Percentiles rank a stretch among this genome's conserved stretches.
Evolutionary conservation across 2,797 vertebrate genomes (phyloP).

Genomic region (Myotis myotis): DNA sequence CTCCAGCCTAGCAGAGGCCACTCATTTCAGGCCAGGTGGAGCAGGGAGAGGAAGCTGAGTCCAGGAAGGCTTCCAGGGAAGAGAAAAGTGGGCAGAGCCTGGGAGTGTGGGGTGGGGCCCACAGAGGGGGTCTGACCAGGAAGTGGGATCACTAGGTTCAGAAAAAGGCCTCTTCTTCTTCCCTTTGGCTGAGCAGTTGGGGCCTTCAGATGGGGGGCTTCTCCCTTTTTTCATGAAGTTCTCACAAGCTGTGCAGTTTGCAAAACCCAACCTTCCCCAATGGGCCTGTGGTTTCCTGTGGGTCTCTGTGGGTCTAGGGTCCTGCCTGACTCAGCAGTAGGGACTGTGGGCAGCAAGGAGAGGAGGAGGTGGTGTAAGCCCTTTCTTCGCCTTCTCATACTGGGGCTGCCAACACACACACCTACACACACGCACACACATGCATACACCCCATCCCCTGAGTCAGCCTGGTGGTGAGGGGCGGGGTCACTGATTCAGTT

Average conservation of each 20-base stretch:
- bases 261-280: constrained; percentile 65
- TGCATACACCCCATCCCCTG: constrained; percentile 5
- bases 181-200: not conserved
- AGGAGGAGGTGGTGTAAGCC: constrained; percentile 65
- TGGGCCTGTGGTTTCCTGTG: constrained; percentile 79
- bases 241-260: constrained; percentile 63
- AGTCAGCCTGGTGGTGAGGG: constrained; percentile 68
- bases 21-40: not conserved
- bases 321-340: constrained; percentile 69
- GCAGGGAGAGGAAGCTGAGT: constrained; percentile 60
- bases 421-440: not conserved
- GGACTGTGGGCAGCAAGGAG: not conserved
- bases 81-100: not conserved
- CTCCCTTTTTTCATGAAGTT: constrained; percentile 26
- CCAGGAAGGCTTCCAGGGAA: not conserved
- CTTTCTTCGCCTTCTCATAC: constrained; percentile 44
- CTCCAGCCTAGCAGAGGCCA: not conserved
- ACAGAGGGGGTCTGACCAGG: not conserved
- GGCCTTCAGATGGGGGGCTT: not conserved
- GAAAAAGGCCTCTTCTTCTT: not conserved
- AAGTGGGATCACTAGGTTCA: not conserved
- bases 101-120: not conserved
- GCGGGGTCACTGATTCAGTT: constrained; percentile 65
- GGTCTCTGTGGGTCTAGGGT: constrained; percentile 82
- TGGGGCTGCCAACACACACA: constrained; percentile 8